Evolutionary conservation across 2,888 invertebrate genomes (phyloP).

Genomic region (Dynastes grantii): DNA sequence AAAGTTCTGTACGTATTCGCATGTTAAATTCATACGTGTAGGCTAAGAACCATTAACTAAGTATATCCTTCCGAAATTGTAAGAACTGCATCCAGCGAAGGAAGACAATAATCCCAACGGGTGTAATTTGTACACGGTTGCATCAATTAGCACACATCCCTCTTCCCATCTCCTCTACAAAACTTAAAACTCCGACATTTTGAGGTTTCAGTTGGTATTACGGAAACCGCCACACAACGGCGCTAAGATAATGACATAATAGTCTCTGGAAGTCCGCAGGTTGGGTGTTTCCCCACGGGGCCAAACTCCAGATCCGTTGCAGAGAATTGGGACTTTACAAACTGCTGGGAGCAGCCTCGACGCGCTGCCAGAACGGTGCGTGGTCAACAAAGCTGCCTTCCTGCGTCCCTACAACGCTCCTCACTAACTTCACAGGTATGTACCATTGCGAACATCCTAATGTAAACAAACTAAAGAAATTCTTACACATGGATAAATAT

Average conservation of each 20-base stretch:
- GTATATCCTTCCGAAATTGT: background rate
- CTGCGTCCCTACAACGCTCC: conserved; percentile 88
- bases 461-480: background rate
- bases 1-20: too few relatives aligned
- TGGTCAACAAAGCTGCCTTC: conserved; percentile 87
- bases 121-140: conserved; percentile 39
- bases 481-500: too few relatives aligned
- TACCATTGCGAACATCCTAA: conserved; percentile 8
- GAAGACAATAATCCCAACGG: conserved; percentile 10
- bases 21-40: too few relatives aligned
- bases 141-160: conserved; percentile 22
- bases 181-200: conserved; percentile 41
- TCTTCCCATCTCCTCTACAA: background rate
- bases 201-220: conserved; percentile 45
- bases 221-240: conserved; percentile 44
- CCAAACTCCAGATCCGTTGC: conserved; percentile 83
- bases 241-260: conserved; percentile 51
- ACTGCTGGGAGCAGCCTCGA: conserved; percentile 82
- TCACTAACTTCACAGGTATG: conserved; percentile 89
- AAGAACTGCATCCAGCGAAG: conserved; percentile 5
- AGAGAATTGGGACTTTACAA: conserved; percentile 89
- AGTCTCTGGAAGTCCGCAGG: conserved; percentile 72
- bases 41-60: background rate
- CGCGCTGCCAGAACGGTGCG: conserved; percentile 86
- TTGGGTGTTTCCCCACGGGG: conserved; percentile 84